Evolutionary conservation across 35 echinoderm and acorn worm species (phyloP), one percentile per base, ranked within the genome.

Genomic region (Patiria miniata): DNA sequence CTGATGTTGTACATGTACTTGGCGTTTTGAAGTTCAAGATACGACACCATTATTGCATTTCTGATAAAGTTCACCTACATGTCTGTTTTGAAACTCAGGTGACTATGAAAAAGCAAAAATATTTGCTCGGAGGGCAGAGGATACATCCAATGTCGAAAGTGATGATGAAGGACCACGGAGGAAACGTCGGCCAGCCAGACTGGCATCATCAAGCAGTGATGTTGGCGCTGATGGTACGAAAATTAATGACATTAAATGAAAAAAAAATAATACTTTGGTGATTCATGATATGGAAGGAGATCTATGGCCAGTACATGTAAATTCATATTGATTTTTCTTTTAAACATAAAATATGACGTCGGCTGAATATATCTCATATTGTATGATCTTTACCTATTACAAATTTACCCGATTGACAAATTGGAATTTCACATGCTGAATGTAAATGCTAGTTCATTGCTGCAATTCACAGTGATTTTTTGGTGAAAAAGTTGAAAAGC

Each of bases 101-200:
- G 3, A 57, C 53, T 57, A 57, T 57, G 53, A 57, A n/a, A 57
- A 57, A 57, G 53, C 53, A 0, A 57, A 57, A n/a, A 14, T 17
- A n/a, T 17, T 14, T 57, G 4, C 53, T 17, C 14, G 53, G n/a
- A 57, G n/a, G n/a, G 53, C 53, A 17, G 53, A 17, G 53, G 53
- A 57, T 4, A 57, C 53, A 17, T 57, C 53, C n/a, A 57, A n/a
- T 4, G 14, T 57, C 14, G 53, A 57, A 57, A 57, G 1, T 57
- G 53, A 57, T 57, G 53, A 57, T 4, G 53, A 57, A 3, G 0
- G 4, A 57, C 53, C 53, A 57, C 14, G 53, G n/a, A 57, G n/a
- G 53, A 57, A 57, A n/a, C 53, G 53, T 57, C 53, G 53, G n/a
- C 53, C 53, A 57, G 53, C 53, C 53, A 57, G 53, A 57, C 53